These are phyloP conservation scores for Epinotia nisella DNA, from an alignment of 2,888 invertebrate genomes.

Conservation along the genomic window DNA sequence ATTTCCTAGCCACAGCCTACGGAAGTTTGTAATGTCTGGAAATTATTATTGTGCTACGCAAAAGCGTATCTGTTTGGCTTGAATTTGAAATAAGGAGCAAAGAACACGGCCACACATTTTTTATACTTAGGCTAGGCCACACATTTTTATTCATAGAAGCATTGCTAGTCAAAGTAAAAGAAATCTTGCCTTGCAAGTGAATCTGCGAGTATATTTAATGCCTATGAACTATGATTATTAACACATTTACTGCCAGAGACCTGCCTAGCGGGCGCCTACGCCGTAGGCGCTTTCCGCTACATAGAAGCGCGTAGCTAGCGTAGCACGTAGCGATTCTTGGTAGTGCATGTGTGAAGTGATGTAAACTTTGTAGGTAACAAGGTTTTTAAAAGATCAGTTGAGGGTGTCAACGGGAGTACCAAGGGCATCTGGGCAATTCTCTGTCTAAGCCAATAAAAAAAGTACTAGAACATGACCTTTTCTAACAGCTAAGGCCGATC, in stretches of 20 bases:
- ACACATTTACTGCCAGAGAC: too few relatives aligned
- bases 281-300: too few relatives aligned
- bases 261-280: too few relatives aligned
- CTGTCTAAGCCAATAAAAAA: not conserved
- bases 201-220: not conserved
- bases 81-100: not conserved
- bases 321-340: too few relatives aligned
- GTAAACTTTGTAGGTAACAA: too few relatives aligned
- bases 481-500: not conserved
- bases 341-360: too few relatives aligned
- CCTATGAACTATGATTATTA: too few relatives aligned
- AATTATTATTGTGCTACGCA: conserved; percentile 7
- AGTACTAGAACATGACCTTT: not conserved
- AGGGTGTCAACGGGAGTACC: not conserved
- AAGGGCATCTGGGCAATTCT: not conserved
- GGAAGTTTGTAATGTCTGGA: conserved; percentile 3
- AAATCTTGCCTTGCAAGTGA: not conserved
- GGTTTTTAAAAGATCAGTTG: not conserved
- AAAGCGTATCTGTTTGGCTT: not conserved
- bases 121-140: too few relatives aligned
- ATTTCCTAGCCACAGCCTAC: conserved; percentile 8
- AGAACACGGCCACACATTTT: not conserved
- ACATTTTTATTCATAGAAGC: not conserved
- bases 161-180: not conserved
- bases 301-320: too few relatives aligned